Evolutionary conservation across 2,797 vertebrate species (phyloP).

Genomic region (Myiotriccus ornatus): DNA sequence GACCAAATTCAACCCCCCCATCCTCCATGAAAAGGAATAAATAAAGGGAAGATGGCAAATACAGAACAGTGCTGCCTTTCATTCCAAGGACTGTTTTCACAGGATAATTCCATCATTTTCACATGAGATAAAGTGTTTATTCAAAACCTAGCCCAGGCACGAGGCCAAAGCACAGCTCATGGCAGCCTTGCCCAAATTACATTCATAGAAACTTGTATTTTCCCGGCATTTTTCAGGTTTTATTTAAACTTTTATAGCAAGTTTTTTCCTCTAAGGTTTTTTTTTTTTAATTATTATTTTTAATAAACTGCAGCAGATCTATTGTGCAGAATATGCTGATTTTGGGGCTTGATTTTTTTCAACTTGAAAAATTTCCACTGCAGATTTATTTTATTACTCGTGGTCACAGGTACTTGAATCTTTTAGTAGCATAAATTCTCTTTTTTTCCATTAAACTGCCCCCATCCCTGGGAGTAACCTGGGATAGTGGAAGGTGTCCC

Average conservation of each 20-base stretch:
- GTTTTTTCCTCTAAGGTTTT: not conserved
- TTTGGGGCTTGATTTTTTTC: not conserved
- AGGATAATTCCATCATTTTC: not conserved
- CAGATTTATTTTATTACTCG: not conserved
- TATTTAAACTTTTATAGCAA: constrained; percentile 21
- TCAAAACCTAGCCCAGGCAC: not conserved
- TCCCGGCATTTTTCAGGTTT: not conserved
- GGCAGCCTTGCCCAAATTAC: not conserved
- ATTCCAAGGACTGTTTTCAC: not conserved
- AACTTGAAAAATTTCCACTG: not conserved
- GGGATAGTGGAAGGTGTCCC: not conserved
- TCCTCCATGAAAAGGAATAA: not conserved
- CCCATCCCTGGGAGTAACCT: not conserved
- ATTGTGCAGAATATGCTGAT: not conserved
- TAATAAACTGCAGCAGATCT: not conserved
- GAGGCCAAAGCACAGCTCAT: constrained; percentile 28
- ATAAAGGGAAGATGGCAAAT: not conserved
- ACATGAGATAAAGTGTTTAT: constrained; percentile 41
- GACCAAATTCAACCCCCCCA: not conserved
- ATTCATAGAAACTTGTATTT: constrained; percentile 26
- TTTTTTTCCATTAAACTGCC: not conserved
- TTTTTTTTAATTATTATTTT: not conserved
- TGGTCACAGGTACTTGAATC: not conserved
- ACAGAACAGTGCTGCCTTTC: not conserved
- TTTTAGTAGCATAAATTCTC: not conserved